phyloP scores from a whole-genome alignment of 2,888 invertebrate species.

The Sericinus montela region DNA sequence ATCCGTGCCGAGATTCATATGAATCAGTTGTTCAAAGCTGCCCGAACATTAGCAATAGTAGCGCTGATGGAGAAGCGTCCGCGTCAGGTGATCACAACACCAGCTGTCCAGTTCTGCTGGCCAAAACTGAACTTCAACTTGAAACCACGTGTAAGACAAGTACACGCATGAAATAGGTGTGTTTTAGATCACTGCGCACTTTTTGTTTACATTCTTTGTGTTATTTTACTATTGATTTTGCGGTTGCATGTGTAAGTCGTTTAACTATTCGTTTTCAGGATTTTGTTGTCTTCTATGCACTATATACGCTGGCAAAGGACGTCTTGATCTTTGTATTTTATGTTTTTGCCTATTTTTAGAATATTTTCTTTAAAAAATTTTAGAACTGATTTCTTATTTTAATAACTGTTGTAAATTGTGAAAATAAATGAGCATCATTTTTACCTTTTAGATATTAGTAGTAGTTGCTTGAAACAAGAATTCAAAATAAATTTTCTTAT shows the following conservation, averaged over 20 bases:
- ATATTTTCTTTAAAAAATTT: too few relatives aligned
- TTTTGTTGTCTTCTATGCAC: constrained; percentile 9
- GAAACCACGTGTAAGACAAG: constrained; percentile 51
- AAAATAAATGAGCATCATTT: too few relatives aligned
- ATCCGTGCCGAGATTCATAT: constrained; percentile 30
- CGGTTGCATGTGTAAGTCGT: constrained; percentile 18
- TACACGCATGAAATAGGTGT: constrained; percentile 72
- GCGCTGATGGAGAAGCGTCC: constrained; percentile 35
- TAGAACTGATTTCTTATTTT: too few relatives aligned
- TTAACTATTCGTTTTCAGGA: constrained; percentile 9
- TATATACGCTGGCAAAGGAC: constrained; percentile 4
- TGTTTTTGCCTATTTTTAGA: background rate
- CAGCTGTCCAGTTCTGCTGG: constrained; percentile 27
- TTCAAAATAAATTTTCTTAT: too few relatives aligned
- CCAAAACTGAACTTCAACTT: constrained; percentile 22
- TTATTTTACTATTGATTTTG: constrained; percentile 20
- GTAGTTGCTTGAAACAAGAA: too few relatives aligned
- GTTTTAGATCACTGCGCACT: constrained; percentile 51
- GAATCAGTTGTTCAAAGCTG: constrained; percentile 41
- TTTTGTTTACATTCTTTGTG: constrained; percentile 25
- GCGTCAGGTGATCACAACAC: constrained; percentile 23
- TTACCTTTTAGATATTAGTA: too few relatives aligned
- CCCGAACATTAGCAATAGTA: constrained; percentile 45
- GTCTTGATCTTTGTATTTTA: background rate
- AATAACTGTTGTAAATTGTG: too few relatives aligned